Conservation (phyloP, 2,113 vertebrate species). For the Cavia porcellus region DNA sequence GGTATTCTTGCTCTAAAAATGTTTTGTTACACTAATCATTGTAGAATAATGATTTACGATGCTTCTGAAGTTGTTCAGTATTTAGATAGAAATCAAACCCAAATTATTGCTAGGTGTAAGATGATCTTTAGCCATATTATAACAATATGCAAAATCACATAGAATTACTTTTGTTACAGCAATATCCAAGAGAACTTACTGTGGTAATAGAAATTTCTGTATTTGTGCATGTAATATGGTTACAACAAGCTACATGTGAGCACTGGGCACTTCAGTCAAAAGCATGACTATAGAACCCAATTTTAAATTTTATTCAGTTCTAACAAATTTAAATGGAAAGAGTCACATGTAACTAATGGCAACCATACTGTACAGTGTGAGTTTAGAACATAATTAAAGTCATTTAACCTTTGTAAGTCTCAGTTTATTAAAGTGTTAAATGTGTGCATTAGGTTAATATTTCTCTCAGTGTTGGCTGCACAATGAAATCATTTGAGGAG, state of each 20-base stretch:
- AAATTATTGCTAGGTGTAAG: neutral
- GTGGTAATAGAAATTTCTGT: neutral
- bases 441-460: neutral
- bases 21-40: neutral
- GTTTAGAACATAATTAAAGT: conserved; percentile 32
- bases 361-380: neutral
- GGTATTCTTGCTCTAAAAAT: conserved; percentile 26
- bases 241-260: neutral
- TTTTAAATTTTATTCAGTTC: conserved; percentile 51
- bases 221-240: neutral
- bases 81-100: neutral
- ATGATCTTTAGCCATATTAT: neutral
- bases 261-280: neutral
- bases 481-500: neutral
- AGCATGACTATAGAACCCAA: neutral
- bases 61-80: conserved; percentile 36
- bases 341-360: neutral
- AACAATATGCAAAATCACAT: neutral
- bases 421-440: conserved; percentile 3
- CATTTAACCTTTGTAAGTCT: conserved; percentile 8
- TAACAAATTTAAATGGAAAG: conserved; percentile 41
- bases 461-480: neutral
- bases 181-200: neutral
- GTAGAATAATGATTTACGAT: conserved; percentile 45
- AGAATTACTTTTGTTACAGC: conserved; percentile 16